Evolutionary conservation across 2,797 vertebrate genomes (phyloP).

Genomic region (Gymnopithys bicolor): DNA sequence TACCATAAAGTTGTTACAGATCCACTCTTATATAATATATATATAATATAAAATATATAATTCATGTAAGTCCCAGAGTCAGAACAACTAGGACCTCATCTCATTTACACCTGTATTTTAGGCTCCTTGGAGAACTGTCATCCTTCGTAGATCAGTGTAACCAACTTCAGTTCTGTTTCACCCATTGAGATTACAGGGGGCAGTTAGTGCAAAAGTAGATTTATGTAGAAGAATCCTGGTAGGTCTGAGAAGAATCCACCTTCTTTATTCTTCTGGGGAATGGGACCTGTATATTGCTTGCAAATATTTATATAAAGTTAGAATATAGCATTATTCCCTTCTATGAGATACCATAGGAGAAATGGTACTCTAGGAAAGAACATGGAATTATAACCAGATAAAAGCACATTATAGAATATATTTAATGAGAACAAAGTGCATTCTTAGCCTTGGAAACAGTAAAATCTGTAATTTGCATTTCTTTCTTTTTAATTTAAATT

Average conservation of each 20-base stretch:
- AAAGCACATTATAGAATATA: background rate
- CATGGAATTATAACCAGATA: background rate
- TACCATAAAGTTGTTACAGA: background rate
- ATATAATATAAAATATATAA: background rate
- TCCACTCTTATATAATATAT: background rate
- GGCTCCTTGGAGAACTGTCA: rapidly evolving
- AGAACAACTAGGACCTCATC: background rate
- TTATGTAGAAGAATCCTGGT: background rate
- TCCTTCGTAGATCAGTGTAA: background rate
- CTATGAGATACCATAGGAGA: background rate
- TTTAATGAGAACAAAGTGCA: background rate
- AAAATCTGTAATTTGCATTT: background rate
- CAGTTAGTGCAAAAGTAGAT: background rate
- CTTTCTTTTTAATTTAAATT: background rate
- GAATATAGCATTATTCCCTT: background rate
- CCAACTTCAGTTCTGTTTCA: background rate
- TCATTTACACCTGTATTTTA: background rate
- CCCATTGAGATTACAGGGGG: background rate
- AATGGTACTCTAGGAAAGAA: background rate
- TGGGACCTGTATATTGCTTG: background rate
- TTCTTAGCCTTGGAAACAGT: background rate
- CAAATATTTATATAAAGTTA: background rate
- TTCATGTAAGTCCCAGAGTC: background rate
- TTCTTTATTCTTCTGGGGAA: background rate
- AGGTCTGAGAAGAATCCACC: background rate